phyloP scores from a whole-genome alignment of 2,888 invertebrate species.

The Oligia fasciuncula region DNA sequence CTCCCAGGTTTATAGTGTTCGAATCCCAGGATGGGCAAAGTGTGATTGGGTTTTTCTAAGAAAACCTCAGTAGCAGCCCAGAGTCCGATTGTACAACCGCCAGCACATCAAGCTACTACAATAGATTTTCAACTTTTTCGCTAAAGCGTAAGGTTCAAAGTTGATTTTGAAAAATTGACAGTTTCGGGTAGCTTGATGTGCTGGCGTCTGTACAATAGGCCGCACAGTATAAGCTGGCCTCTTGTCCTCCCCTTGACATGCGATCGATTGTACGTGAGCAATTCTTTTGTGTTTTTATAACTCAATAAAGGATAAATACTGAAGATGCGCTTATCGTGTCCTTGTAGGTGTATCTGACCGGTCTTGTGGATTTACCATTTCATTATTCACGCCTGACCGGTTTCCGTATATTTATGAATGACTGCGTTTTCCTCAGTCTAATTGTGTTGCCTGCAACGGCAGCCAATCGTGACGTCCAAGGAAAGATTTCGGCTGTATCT shows the following conservation, averaged over 20 bases:
- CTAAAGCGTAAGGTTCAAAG: too few species aligned
- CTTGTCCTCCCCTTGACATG: neutral
- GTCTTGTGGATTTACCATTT: neutral
- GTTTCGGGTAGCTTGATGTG: too few species aligned
- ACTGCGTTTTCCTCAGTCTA: constrained; percentile 26
- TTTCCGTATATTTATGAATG: constrained; percentile 30
- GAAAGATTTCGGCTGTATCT: neutral
- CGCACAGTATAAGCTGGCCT: neutral
- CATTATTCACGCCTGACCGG: constrained; percentile 31
- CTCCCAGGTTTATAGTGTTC: neutral
- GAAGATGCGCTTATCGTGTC: neutral
- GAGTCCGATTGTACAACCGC: neutral
- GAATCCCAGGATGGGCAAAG: neutral
- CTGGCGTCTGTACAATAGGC: neutral
- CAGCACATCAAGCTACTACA: too few species aligned
- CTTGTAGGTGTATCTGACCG: neutral
- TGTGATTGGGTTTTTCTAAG: too few species aligned
- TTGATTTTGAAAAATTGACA: too few species aligned
- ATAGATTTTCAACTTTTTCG: too few species aligned
- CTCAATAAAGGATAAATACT: neutral
- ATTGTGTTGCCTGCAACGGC: neutral
- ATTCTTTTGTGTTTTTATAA: neutral
- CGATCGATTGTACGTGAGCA: neutral
- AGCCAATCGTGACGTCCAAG: neutral
- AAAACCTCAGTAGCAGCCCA: neutral